phyloP scores from a whole-genome alignment of 1,140 invertebrate species.

The Andrena cerasifolii region DNA sequence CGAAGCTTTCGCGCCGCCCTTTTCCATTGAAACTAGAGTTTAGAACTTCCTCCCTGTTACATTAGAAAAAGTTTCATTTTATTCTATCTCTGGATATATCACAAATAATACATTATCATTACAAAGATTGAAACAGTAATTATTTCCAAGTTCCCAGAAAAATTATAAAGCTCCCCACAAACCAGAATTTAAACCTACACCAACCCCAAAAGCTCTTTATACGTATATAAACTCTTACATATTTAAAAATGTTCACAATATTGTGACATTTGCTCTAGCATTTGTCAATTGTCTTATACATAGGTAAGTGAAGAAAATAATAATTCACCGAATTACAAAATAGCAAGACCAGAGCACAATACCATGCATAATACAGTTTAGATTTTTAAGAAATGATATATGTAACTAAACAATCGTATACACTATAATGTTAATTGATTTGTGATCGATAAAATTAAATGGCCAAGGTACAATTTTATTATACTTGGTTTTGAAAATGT shows the following conservation, averaged over 20 bases:
- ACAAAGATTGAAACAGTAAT: too few relatives aligned
- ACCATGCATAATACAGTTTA: too few relatives aligned
- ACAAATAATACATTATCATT: neutral
- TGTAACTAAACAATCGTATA: too few relatives aligned
- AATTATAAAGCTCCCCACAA: too few relatives aligned
- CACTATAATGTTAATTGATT: neutral
- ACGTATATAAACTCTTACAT: too few relatives aligned
- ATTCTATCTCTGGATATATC: neutral
- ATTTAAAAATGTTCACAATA: too few relatives aligned
- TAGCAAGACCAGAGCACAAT: too few relatives aligned
- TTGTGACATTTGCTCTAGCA: too few relatives aligned
- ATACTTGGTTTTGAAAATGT: too few relatives aligned
- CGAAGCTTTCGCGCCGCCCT: slow-evolving; percentile 5
- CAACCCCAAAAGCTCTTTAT: too few relatives aligned
- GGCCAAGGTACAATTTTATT: neutral
- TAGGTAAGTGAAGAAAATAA: neutral
- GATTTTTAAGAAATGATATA: neutral
- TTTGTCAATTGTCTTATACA: neutral
- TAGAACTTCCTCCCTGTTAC: slow-evolving; percentile 33
- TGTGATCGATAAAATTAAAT: neutral
- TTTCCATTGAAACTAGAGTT: slow-evolving; percentile 48
- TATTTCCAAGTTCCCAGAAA: too few relatives aligned
- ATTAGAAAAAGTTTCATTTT: slow-evolving; percentile 8
- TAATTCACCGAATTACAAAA: neutral
- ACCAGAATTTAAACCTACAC: too few relatives aligned